Percentiles rank a stretch among this genome's conserved stretches.
Evolutionary conservation across 2,888 invertebrate genomes (phyloP).

Genomic region (Eumacrocentrus americanus): DNA sequence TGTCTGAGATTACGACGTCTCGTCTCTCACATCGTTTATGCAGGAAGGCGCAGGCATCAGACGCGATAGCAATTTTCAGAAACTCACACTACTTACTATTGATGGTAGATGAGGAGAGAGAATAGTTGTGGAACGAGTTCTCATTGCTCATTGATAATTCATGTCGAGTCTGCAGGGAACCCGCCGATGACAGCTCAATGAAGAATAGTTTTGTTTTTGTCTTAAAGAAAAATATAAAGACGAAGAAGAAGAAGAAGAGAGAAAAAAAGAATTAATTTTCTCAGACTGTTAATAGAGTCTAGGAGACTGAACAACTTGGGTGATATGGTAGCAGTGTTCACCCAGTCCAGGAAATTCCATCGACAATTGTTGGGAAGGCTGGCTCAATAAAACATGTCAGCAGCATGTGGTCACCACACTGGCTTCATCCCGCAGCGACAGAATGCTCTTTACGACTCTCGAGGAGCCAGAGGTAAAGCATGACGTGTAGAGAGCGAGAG

Average conservation of each 20-base stretch:
- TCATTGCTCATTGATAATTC: constrained; percentile 13
- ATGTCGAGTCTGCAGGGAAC: constrained; percentile 6
- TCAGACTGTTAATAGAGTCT: not conserved
- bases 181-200: not conserved
- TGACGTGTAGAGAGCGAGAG: not conserved
- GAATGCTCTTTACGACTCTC: constrained; percentile 32
- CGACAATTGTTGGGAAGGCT: constrained; percentile 32
- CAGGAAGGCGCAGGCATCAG: constrained; percentile 11
- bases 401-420: constrained; percentile 39
- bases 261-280: not conserved
- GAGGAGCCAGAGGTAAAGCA: constrained; percentile 15
- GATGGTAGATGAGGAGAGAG: no score
- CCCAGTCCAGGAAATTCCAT: not conserved
- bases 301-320: not conserved
- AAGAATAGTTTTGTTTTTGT: not conserved
- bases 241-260: no score
- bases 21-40: constrained; percentile 30
- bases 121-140: constrained; percentile 15
- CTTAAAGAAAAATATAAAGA: no score
- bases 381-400: constrained; percentile 41
- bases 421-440: constrained; percentile 24
- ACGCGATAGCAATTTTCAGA: constrained; percentile 17
- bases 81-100: constrained; percentile 11
- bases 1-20: constrained; percentile 25
- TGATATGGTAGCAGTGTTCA: no score